These are phyloP conservation scores for Dicyema japonicum DNA, from an alignment of 1,140 invertebrate species.

Conservation along the genomic window DNA sequence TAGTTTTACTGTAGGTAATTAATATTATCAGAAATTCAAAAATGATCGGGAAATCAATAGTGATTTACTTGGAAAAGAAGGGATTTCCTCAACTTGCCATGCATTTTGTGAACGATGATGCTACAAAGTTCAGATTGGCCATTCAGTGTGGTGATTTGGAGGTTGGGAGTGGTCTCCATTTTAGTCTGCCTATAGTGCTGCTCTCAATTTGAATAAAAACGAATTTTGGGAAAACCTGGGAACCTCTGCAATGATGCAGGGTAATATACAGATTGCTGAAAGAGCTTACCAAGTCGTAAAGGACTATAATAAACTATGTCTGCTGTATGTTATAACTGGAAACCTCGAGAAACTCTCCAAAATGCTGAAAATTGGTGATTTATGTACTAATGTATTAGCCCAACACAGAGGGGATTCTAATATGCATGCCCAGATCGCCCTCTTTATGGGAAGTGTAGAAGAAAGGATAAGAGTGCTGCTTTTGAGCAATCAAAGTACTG, in stretches of 20 bases:
- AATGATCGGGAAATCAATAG: conserved; percentile 86
- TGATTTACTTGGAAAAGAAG: conserved; percentile 90
- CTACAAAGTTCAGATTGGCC: conserved; percentile 70
- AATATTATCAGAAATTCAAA: conserved; percentile 86
- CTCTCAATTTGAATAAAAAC: conserved; percentile 63
- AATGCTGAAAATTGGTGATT: conserved; percentile 64
- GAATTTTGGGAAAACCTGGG: conserved; percentile 79
- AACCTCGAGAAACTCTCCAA: conserved; percentile 84
- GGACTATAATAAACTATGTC: conserved; percentile 89
- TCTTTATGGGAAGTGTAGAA: conserved; percentile 54
- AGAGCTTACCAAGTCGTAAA: conserved; percentile 98
- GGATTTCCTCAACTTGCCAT: conserved; percentile 97
- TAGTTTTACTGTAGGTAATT: conserved; percentile 27
- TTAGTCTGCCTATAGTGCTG: conserved; percentile 39
- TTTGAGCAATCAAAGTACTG: not conserved
- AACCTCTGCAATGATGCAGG: conserved; percentile 59
- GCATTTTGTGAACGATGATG: conserved; percentile 96
- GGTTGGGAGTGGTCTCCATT: conserved; percentile 28
- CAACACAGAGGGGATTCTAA: conserved; percentile 36
- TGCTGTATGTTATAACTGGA: conserved; percentile 85
- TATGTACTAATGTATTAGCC: conserved; percentile 8
- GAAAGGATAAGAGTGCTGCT: conserved; percentile 45
- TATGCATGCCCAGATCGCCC: conserved; percentile 69
- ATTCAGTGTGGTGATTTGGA: conserved; percentile 94
- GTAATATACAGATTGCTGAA: conserved; percentile 73